A percentile compares a stretch with the other conserved stretches of the same genome.
Conservation (phyloP, 1,140 invertebrate genomes). For the Zaprionus tsacasi region DNA sequence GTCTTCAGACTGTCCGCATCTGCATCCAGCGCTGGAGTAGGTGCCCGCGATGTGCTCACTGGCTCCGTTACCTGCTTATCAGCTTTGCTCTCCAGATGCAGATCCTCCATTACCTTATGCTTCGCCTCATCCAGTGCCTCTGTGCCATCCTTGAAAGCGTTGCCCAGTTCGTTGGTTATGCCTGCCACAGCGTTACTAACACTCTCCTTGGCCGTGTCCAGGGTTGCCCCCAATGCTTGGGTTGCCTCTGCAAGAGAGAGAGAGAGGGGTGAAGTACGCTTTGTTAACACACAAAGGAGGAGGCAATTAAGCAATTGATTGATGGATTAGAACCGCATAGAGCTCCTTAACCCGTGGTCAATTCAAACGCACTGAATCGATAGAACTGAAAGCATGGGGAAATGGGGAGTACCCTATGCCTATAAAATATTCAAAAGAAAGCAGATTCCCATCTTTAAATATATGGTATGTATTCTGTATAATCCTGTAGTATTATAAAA, state of each 20-base stretch:
- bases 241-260: slow-evolving; percentile 52
- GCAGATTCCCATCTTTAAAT: background rate
- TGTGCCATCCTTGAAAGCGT: slow-evolving; percentile 71
- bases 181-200: slow-evolving; percentile 73
- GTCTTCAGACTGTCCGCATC: slow-evolving; percentile 79
- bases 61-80: slow-evolving; percentile 5
- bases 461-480: background rate
- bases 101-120: slow-evolving; percentile 71
- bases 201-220: slow-evolving; percentile 76
- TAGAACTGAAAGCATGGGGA: background rate
- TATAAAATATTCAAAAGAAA: background rate
- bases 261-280: background rate
- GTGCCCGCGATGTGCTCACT: slow-evolving; percentile 51
- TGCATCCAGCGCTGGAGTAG: slow-evolving; percentile 53
- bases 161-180: slow-evolving; percentile 75
- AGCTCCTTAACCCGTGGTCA: slow-evolving; percentile 31
- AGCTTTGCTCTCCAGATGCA: slow-evolving; percentile 53
- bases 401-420: background rate
- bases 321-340: background rate
- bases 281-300: slow-evolving; percentile 32
- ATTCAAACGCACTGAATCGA: slow-evolving; percentile 17
- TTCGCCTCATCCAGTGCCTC: slow-evolving; percentile 68
- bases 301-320: slow-evolving; percentile 19
- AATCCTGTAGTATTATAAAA: background rate
- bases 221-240: slow-evolving; percentile 51